Percentiles rank a stretch among this genome's conserved stretches.
Evolutionary conservation across 2,113 vertebrate species (phyloP).

Genomic region (Microcebus tavaratra): DNA sequence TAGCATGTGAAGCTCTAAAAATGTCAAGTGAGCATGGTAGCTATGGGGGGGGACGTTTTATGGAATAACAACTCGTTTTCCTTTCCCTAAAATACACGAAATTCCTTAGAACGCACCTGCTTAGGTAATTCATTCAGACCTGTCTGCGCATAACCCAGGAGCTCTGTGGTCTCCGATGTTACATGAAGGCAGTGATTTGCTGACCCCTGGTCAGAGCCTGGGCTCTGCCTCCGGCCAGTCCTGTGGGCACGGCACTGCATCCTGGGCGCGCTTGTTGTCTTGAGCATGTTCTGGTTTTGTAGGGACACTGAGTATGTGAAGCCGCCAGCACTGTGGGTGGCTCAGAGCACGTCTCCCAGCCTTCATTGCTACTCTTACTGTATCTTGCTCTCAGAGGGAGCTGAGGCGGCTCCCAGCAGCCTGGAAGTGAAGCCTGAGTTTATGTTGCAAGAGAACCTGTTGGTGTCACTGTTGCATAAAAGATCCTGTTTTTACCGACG

Average conservation of each 20-base stretch:
- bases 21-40: not conserved
- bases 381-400: not conserved
- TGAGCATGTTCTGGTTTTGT: rapidly evolving
- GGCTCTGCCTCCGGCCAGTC: rapidly evolving
- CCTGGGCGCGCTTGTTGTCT: rapidly evolving
- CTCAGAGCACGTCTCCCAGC: not conserved
- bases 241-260: rapidly evolving
- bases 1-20: not conserved
- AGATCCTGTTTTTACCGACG: not conserved
- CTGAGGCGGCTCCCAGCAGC: too few species aligned
- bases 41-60: not conserved
- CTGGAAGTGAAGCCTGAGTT: rapidly evolving
- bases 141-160: too few species aligned
- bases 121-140: rapidly evolving
- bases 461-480: rapidly evolving
- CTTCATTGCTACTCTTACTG: rapidly evolving
- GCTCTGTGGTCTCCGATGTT: not conserved
- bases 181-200: rapidly evolving
- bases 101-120: not conserved
- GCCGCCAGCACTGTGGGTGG: rapidly evolving
- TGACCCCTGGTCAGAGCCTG: rapidly evolving
- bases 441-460: not conserved
- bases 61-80: not conserved
- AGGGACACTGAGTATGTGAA: not conserved
- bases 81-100: not conserved